phyloP scores from a whole-genome alignment of 2,888 invertebrate genomes.

The Idaea aversata region DNA sequence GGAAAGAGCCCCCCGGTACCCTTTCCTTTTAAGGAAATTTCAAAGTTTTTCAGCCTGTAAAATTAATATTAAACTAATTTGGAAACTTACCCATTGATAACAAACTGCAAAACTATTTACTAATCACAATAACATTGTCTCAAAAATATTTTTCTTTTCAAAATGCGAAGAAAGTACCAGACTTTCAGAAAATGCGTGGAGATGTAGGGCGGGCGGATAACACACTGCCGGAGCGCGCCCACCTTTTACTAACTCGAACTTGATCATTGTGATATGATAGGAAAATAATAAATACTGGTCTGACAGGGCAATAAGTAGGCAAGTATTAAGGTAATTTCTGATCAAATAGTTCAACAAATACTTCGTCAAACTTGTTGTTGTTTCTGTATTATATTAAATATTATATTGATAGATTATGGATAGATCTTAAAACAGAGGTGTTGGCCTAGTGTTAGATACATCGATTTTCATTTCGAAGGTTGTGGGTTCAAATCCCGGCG shows the following conservation, averaged over 20 bases:
- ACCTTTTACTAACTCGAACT: not conserved
- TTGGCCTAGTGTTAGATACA: no score
- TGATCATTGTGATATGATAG: constrained; percentile 10
- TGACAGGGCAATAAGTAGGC: not conserved
- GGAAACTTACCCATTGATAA: constrained; percentile 13
- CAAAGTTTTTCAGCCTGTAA: not conserved
- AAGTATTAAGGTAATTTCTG: no score
- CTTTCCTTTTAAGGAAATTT: no score
- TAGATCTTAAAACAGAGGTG: no score
- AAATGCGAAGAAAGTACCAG: constrained; percentile 33
- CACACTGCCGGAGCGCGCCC: constrained; percentile 36
- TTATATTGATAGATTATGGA: no score
- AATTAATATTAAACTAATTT: constrained; percentile 1
- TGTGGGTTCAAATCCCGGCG: no score
- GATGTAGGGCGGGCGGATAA: constrained; percentile 40
- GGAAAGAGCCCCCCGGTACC: no score
- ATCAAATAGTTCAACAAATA: no score
- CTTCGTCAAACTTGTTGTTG: no score
- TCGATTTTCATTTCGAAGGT: no score
- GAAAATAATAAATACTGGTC: constrained; percentile 11
- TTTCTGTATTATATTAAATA: no score
- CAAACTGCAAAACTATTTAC: constrained; percentile 2
- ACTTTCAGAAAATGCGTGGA: constrained; percentile 46
- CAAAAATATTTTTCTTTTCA: not conserved
- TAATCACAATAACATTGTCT: not conserved